These are phyloP conservation scores for Cyanistes caeruleus DNA, from an alignment of 2,113 vertebrate genomes.

Conservation along the genomic window DNA sequence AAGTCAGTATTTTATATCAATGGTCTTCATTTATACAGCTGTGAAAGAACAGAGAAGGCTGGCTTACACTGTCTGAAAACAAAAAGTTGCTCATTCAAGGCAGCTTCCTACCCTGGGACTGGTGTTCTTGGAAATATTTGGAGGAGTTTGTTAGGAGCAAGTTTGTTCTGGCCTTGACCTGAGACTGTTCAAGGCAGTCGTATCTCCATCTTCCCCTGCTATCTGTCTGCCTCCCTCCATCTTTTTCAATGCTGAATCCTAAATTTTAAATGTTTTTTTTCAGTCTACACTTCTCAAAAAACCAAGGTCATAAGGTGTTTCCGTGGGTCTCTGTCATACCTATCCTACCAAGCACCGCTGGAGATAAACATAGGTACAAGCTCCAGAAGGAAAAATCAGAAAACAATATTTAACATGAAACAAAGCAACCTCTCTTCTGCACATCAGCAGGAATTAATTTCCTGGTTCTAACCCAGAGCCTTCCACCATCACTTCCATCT, in stretches of 20 bases:
- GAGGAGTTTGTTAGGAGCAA: neutral
- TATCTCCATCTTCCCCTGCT: neutral
- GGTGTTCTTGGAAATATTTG: neutral
- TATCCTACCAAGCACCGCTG: fast-evolving
- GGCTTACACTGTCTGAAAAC: neutral
- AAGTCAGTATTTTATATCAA: neutral
- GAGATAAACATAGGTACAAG: neutral
- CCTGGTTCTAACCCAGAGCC: neutral
- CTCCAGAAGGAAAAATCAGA: neutral
- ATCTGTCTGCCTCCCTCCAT: neutral
- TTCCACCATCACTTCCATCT: neutral
- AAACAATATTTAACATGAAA: neutral
- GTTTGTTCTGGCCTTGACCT: neutral
- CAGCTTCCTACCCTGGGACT: neutral
- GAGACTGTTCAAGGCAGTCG: fast-evolving
- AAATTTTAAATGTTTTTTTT: neutral
- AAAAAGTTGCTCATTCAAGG: neutral
- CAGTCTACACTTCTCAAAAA: fast-evolving
- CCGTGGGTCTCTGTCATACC: neutral
- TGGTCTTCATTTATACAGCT: neutral
- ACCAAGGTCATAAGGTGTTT: neutral
- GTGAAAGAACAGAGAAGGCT: neutral
- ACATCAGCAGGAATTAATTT: neutral
- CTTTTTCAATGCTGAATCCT: neutral
- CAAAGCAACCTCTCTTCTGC: neutral